Percentiles rank a stretch among this genome's conserved stretches.
These are phyloP conservation scores for Sitta europaea DNA, from an alignment of 2,113 vertebrate species.

Conservation along the genomic window DNA sequence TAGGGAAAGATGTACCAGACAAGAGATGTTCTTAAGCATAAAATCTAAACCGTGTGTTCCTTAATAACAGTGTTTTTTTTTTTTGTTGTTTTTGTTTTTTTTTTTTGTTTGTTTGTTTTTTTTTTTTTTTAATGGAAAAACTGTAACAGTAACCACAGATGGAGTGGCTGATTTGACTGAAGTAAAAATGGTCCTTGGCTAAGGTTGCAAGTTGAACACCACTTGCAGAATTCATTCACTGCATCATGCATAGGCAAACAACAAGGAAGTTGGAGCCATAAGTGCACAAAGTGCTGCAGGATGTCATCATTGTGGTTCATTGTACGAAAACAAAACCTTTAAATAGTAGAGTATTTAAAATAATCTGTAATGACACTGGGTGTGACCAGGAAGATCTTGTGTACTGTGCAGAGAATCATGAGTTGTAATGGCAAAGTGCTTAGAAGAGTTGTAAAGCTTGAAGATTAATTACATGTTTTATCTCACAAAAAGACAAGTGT, in stretches of 20 bases:
- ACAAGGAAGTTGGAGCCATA: not conserved
- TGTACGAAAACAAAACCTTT: not conserved
- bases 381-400: not conserved
- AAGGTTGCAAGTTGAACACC: not conserved
- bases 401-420: not conserved
- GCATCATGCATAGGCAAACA: not conserved
- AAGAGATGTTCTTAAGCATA: not conserved
- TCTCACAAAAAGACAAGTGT: not conserved
- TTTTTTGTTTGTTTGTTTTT: no score
- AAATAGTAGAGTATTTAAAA: not conserved
- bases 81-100: no score
- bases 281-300: not conserved
- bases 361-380: not conserved
- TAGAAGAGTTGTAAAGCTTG: not conserved
- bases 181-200: not conserved
- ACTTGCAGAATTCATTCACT: not conserved
- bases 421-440: not conserved
- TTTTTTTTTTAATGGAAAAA: not conserved
- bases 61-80: not conserved
- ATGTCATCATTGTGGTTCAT: not conserved
- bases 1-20: not conserved
- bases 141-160: not conserved
- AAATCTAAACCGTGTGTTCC: not conserved
- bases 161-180: not conserved
- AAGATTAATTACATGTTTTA: not conserved